These are phyloP conservation scores for Glossophaga mutica DNA, from an alignment of 2,797 vertebrate species.

Conservation along the genomic window DNA sequence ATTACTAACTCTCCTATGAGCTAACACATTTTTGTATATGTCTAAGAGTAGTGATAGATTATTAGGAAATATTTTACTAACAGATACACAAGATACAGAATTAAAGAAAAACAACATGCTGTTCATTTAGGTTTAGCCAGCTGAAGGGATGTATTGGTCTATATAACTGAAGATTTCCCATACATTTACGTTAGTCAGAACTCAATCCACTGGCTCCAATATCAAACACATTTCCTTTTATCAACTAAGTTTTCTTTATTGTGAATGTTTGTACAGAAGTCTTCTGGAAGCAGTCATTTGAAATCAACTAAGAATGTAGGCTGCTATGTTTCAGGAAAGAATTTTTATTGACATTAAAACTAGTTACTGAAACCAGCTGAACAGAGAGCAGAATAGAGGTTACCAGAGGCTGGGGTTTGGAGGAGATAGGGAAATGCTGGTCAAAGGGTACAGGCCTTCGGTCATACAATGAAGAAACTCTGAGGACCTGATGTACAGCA, in stretches of 20 bases:
- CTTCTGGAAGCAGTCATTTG: background rate
- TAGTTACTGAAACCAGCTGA: background rate
- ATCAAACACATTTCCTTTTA: background rate
- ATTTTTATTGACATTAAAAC: background rate
- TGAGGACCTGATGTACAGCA: background rate
- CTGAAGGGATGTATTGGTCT: background rate
- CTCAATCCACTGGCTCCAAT: background rate
- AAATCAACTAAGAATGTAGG: background rate
- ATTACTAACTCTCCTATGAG: background rate
- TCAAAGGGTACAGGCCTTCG: background rate
- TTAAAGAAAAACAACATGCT: background rate
- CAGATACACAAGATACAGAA: background rate
- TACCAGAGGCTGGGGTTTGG: background rate
- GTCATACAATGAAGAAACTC: background rate
- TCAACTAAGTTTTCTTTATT: background rate
- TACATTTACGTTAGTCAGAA: background rate
- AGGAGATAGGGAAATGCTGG: background rate
- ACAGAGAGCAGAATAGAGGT: background rate
- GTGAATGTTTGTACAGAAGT: background rate
- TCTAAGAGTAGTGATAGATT: background rate
- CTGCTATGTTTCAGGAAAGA: background rate
- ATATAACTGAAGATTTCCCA: background rate
- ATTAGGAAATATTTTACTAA: background rate
- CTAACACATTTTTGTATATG: background rate
- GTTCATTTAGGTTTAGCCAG: background rate